Conservation (phyloP, 2,113 vertebrate genomes). For the Corythaixoides concolor region DNA sequence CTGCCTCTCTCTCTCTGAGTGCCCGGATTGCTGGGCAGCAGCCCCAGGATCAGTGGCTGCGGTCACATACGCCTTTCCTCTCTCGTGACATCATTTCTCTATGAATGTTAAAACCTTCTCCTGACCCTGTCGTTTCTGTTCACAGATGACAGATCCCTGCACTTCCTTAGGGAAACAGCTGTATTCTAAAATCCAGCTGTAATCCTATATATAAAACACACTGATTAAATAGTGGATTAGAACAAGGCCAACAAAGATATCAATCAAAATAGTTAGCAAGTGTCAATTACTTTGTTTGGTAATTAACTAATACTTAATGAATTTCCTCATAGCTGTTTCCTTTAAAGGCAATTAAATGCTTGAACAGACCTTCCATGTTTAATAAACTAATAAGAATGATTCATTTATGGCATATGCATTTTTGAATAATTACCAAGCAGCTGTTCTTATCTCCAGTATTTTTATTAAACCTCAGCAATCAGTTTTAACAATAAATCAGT, state of each 20-base stretch:
- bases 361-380: slow-evolving; percentile 29
- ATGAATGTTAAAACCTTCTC: accelerated
- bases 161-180: background rate
- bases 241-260: background rate
- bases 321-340: slow-evolving; percentile 23
- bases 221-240: background rate
- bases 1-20: background rate
- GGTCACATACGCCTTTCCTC: accelerated
- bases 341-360: slow-evolving; percentile 57
- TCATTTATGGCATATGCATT: background rate
- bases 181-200: background rate
- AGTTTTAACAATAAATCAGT: slow-evolving; percentile 7
- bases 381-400: slow-evolving; percentile 52
- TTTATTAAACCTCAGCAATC: slow-evolving; percentile 41
- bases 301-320: slow-evolving; percentile 59
- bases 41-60: background rate
- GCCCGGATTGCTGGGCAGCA: background rate
- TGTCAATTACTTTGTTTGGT: slow-evolving; percentile 37
- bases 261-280: slow-evolving; percentile 20
- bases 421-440: slow-evolving; percentile 30
- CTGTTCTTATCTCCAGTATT: slow-evolving; percentile 22
- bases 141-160: background rate
- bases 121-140: background rate
- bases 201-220: background rate
- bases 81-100: background rate